Evolutionary conservation across 2,113 vertebrate species (phyloP).

Genomic region (Alexandromys fortis): DNA sequence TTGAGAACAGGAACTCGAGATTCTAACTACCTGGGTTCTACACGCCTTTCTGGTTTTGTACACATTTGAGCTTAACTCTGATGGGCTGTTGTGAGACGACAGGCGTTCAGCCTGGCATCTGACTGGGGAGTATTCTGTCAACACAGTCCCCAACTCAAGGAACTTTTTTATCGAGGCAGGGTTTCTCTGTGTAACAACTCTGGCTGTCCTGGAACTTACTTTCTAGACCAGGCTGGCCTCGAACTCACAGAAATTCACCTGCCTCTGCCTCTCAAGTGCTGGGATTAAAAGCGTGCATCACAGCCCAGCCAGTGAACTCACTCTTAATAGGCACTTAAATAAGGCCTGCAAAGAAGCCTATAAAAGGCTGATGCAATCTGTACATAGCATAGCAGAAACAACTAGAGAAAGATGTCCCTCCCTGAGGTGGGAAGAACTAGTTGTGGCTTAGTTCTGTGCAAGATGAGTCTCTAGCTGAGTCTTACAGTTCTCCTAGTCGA

Average conservation of each 20-base stretch:
- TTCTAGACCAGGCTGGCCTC: background rate
- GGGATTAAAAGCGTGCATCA: background rate
- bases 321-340: constrained; percentile 8
- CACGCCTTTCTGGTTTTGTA: background rate
- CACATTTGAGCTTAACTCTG: background rate
- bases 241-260: background rate
- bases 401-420: background rate
- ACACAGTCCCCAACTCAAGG: background rate
- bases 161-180: background rate
- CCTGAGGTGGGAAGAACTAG: background rate
- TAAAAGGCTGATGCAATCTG: background rate
- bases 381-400: background rate
- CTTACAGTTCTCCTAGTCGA: constrained; percentile 6
- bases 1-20: background rate
- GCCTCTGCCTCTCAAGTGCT: background rate
- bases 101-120: background rate
- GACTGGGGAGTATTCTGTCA: background rate
- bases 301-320: background rate
- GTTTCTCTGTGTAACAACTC: background rate
- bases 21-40: background rate
- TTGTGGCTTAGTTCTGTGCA: background rate
- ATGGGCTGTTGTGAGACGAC: background rate
- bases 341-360: background rate
- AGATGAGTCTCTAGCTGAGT: background rate
- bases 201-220: background rate